Conservation (phyloP, 2,888 invertebrate genomes). For the Eristalis intricaria region DNA sequence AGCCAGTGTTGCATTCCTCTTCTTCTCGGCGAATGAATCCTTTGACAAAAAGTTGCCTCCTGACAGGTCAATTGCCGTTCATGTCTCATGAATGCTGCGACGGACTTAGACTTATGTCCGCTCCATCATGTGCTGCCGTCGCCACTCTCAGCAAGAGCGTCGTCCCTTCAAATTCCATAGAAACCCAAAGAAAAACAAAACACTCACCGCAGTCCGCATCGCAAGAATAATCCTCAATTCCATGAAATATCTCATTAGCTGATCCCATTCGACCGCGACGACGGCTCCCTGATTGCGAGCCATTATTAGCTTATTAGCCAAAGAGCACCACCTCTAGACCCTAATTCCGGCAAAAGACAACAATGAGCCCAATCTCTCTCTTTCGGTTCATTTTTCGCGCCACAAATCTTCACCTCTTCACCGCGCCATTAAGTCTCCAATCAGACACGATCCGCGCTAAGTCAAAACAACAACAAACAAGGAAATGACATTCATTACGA, state of each 20-base stretch:
- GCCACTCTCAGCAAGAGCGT: background rate
- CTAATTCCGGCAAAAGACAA: constrained; percentile 10
- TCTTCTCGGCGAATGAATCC: too few species aligned
- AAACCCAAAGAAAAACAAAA: background rate
- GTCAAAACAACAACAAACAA: constrained; percentile 7
- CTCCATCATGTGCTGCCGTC: background rate
- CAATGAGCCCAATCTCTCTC: background rate
- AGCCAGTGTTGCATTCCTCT: too few species aligned
- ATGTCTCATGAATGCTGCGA: background rate
- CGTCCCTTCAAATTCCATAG: background rate
- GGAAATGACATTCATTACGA: constrained; percentile 3
- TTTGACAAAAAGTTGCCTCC: too few species aligned
- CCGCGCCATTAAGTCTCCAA: background rate
- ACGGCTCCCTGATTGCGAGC: constrained; percentile 12
- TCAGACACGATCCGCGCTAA: background rate
- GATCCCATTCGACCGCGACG: background rate
- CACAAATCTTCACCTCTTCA: constrained; percentile 6
- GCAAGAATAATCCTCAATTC: background rate
- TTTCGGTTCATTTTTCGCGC: background rate
- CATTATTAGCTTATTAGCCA: background rate
- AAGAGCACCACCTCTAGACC: constrained; percentile 11
- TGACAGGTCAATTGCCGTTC: background rate
- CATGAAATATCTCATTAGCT: background rate
- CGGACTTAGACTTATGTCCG: background rate
- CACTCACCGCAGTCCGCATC: background rate